Conservation (phyloP, 2,113 vertebrate species). For the Cebus imitator region DNA sequence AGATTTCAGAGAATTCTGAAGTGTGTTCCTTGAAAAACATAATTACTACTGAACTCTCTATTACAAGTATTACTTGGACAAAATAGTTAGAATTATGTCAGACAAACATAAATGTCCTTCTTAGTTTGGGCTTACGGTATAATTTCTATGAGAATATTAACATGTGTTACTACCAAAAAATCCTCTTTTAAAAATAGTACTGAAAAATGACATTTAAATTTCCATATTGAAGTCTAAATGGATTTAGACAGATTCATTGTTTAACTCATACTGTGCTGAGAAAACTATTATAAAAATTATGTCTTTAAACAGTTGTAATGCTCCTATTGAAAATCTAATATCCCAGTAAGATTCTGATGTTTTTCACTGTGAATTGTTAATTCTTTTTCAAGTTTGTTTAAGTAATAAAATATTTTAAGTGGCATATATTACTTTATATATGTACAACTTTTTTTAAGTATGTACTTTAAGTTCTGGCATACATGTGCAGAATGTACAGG, state of each 20-base stretch:
- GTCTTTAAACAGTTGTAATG: background rate
- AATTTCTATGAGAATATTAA: background rate
- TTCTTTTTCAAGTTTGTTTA: background rate
- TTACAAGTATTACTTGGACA: background rate
- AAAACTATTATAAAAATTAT: background rate
- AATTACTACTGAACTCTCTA: background rate
- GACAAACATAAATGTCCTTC: background rate
- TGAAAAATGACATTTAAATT: conserved; percentile 9
- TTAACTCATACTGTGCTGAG: background rate
- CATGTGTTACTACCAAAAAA: background rate
- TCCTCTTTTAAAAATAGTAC: background rate
- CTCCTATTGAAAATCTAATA: background rate
- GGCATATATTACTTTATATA: background rate
- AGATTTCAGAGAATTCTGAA: background rate
- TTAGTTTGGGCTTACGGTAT: background rate
- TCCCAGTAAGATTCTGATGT: background rate
- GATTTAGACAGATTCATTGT: background rate
- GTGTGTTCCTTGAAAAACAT: background rate
- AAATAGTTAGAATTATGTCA: background rate
- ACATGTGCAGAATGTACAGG: no score
- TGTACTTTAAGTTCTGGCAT: no score
- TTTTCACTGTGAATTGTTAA: background rate
- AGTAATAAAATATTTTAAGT: background rate
- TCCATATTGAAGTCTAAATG: background rate
- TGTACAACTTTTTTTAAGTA: no score